phyloP scores from a whole-genome alignment of 2,797 vertebrate genomes.

The Myotis pilosus region DNA sequence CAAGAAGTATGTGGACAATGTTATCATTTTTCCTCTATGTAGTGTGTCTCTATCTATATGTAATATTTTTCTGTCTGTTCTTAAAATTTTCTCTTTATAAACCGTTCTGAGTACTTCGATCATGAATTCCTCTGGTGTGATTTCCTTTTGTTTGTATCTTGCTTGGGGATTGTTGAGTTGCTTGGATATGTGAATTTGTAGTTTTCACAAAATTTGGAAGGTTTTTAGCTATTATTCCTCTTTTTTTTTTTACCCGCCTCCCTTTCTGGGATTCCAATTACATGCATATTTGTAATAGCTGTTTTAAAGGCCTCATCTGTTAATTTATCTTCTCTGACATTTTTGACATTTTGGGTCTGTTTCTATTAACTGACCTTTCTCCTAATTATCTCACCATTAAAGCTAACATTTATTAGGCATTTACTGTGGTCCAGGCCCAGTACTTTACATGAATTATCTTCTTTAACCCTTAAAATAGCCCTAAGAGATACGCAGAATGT shows the following conservation, averaged over 20 bases:
- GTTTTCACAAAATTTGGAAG: neutral
- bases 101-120: neutral
- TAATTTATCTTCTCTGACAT: conserved; percentile 17
- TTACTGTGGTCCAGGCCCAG: neutral
- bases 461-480: neutral
- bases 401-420: neutral
- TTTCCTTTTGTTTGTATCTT: neutral
- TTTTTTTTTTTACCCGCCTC: neutral
- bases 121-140: neutral
- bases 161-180: neutral
- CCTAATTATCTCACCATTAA: neutral
- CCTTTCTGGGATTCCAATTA: neutral
- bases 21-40: neutral
- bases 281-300: neutral
- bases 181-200: neutral
- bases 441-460: neutral
- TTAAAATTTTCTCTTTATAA: neutral
- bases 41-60: neutral
- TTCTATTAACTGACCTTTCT: conserved; percentile 7
- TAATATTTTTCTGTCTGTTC: neutral
- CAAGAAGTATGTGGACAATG: neutral
- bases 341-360: neutral
- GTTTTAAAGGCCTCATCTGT: neutral
- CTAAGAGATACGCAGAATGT: neutral
- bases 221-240: neutral